These are phyloP conservation scores for Antheraea assamensis DNA, from an alignment of 2,888 invertebrate genomes.

Conservation along the genomic window DNA sequence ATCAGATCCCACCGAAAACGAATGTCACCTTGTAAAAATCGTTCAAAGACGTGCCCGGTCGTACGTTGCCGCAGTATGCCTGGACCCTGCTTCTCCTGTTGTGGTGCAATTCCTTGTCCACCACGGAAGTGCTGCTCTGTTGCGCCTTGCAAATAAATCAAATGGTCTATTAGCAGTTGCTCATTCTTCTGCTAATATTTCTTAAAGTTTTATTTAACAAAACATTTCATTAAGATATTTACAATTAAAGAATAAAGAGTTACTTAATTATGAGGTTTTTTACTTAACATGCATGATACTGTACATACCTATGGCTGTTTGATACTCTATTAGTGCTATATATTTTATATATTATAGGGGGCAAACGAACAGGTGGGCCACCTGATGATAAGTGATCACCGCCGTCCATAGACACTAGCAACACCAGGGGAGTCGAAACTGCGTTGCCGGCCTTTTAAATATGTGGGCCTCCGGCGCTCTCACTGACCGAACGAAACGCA, in stretches of 20 bases:
- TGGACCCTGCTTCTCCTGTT: constrained; percentile 48
- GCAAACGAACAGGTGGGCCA: no score
- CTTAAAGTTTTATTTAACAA: neutral
- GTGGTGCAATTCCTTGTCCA: constrained; percentile 41
- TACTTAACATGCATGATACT: neutral
- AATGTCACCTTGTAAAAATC: constrained; percentile 66
- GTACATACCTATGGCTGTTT: neutral
- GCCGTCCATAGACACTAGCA: no score
- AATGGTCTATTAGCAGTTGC: constrained; percentile 40
- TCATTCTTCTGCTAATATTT: constrained; percentile 36
- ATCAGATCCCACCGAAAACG: constrained; percentile 56
- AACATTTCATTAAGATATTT: neutral
- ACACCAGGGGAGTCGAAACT: no score
- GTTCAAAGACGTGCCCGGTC: constrained; percentile 55
- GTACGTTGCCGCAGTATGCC: constrained; percentile 62
- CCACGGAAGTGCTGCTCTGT: constrained; percentile 49
- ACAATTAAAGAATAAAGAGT: neutral
- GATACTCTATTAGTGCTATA: neutral
- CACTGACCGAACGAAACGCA: no score
- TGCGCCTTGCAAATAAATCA: constrained; percentile 39
- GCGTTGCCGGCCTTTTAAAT: no score
- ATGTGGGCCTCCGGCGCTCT: no score
- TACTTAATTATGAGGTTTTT: neutral
- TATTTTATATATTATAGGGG: no score
- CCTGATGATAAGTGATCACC: no score